phyloP scores from a whole-genome alignment of 2,888 invertebrate genomes.

The Stenodera caucasica region DNA sequence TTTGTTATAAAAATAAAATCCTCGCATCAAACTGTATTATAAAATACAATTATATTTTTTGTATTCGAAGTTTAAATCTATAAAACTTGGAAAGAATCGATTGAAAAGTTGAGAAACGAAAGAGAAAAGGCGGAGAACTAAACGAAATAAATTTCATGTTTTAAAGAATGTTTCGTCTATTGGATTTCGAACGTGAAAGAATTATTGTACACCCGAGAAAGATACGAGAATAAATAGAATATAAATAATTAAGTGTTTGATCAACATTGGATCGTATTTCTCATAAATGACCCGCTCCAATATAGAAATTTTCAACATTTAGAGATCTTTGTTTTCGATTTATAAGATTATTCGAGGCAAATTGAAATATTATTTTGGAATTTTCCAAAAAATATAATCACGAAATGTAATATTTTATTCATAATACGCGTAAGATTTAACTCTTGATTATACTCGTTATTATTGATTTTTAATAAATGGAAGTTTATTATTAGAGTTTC shows the following conservation, averaged over 20 bases:
- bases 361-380: too few species aligned
- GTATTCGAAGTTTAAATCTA: background rate
- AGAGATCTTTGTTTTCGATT: background rate
- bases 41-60: background rate
- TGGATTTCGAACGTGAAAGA: constrained; percentile 21
- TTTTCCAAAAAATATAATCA: background rate
- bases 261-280: constrained; percentile 24
- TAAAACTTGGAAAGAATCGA: background rate
- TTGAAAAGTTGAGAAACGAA: constrained; percentile 3
- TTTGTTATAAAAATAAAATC: background rate
- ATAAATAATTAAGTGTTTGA: constrained; percentile 28
- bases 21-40: background rate
- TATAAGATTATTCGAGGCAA: too few species aligned
- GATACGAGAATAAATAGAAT: constrained; percentile 26
- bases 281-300: constrained; percentile 21
- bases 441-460: background rate
- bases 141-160: constrained; percentile 19
- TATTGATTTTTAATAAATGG: background rate
- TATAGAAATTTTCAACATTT: constrained; percentile 11
- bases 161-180: constrained; percentile 14
- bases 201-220: constrained; percentile 26
- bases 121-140: background rate
- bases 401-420: background rate
- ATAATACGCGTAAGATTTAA: background rate
- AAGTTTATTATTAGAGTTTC: background rate